phyloP scores from a whole-genome alignment of 2,888 invertebrate genomes.

The Pristionchus japonicus region DNA sequence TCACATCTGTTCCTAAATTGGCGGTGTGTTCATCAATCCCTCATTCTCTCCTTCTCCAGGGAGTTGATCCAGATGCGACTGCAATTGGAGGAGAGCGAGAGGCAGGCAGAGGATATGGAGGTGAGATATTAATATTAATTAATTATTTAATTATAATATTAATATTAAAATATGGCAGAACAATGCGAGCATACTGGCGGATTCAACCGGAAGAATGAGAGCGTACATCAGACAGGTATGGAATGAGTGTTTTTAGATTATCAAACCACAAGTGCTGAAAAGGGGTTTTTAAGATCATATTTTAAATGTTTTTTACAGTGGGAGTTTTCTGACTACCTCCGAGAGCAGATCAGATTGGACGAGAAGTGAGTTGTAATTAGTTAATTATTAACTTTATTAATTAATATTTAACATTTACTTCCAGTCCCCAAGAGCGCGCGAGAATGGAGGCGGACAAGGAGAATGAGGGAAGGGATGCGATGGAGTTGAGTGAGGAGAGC shows the following conservation, averaged over 20 bases:
- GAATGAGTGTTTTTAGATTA: not conserved
- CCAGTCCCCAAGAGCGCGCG: not conserved
- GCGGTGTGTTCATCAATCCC: not conserved
- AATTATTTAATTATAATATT: not conserved
- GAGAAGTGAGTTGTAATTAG: not conserved
- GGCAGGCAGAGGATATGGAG: not conserved
- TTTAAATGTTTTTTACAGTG: not conserved
- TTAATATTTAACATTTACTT: not conserved
- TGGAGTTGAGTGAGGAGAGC: not conserved
- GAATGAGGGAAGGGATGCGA: no score
- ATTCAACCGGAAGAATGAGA: slow-evolving; percentile 10
- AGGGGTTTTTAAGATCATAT: not conserved
- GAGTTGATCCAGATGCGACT: not conserved
- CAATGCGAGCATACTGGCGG: not conserved
- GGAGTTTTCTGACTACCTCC: not conserved
- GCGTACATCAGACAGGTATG: not conserved
- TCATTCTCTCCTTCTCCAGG: not conserved
- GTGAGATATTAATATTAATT: not conserved
- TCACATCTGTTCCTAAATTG: not conserved
- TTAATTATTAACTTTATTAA: not conserved
- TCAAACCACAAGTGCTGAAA: not conserved
- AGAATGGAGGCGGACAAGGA: not conserved
- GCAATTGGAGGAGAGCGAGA: not conserved
- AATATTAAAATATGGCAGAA: not conserved
- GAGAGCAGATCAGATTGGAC: not conserved